A percentile compares a stretch with the other conserved stretches of the same genome.
Evolutionary conservation across 2,888 invertebrate species (phyloP).

Genomic region (Nymphalis polychloros): DNA sequence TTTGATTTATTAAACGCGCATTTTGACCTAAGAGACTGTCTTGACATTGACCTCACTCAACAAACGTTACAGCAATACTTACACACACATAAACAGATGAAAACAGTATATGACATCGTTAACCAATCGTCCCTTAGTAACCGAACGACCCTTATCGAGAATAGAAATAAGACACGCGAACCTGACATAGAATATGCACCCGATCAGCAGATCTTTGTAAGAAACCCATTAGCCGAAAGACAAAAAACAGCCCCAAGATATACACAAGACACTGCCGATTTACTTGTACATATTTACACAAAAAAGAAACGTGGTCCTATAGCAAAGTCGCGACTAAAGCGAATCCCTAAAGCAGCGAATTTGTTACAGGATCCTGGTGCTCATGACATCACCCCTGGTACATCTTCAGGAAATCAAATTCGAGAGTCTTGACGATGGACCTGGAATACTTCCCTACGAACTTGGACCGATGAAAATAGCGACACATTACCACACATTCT

Average conservation of each 20-base stretch:
- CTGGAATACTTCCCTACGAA: constrained; percentile 36
- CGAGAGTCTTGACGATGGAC: constrained; percentile 29
- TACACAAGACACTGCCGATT: background rate
- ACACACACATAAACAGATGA: constrained; percentile 1
- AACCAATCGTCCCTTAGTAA: background rate
- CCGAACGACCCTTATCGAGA: background rate
- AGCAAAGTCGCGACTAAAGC: background rate
- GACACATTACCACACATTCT: constrained; percentile 35
- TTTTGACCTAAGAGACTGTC: constrained; percentile 35
- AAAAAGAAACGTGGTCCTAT: background rate
- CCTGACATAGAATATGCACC: background rate
- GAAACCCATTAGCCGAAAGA: background rate
- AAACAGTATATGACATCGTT: background rate
- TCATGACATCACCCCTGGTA: background rate
- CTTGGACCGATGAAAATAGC: constrained; percentile 27
- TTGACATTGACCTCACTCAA: constrained; percentile 28
- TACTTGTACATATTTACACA: background rate
- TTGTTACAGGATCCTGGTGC: background rate
- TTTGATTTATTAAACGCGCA: constrained; percentile 42
- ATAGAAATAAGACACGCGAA: background rate
- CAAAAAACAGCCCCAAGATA: background rate
- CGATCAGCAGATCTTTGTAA: background rate
- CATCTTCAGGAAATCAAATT: constrained; percentile 28
- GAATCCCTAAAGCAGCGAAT: background rate
- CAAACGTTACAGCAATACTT: constrained; percentile 33